These are phyloP conservation scores for Synergus japonicus DNA, from an alignment of 2,888 invertebrate species.

Conservation along the genomic window DNA sequence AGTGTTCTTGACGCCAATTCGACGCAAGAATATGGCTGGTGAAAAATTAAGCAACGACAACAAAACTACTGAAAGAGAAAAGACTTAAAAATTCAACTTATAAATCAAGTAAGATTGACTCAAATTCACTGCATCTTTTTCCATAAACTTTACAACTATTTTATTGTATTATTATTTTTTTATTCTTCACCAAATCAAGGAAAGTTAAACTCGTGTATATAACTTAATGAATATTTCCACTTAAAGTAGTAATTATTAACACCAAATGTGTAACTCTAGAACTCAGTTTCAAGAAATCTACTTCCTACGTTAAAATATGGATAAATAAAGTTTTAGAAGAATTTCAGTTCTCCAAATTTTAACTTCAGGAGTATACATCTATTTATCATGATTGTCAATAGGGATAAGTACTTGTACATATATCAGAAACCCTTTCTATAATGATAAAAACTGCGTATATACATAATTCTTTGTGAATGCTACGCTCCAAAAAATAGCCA, in stretches of 20 bases:
- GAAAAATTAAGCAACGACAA: background rate
- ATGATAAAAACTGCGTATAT: background rate
- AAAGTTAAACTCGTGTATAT: background rate
- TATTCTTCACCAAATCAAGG: constrained; percentile 1
- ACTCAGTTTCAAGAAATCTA: background rate
- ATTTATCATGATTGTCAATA: background rate
- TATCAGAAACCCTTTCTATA: background rate
- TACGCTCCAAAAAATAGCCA: constrained; percentile 32
- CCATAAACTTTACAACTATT: background rate
- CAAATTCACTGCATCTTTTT: background rate
- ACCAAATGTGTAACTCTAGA: background rate
- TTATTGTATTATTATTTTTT: background rate
- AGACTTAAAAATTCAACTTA: constrained; percentile 6
- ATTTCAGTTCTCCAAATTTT: background rate
- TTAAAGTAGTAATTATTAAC: background rate
- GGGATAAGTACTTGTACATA: background rate
- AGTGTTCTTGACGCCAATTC: constrained; percentile 68
- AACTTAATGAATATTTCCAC: background rate
- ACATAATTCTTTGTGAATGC: background rate
- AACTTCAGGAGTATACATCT: background rate
- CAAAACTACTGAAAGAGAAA: background rate
- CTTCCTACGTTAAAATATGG: background rate
- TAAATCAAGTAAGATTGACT: background rate
- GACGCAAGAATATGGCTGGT: constrained; percentile 50
- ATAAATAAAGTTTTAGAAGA: background rate